Evolutionary conservation across 2,797 vertebrate species (phyloP), one percentile per base, ranked within the genome.

Genomic region (Botia almorhae): DNA sequence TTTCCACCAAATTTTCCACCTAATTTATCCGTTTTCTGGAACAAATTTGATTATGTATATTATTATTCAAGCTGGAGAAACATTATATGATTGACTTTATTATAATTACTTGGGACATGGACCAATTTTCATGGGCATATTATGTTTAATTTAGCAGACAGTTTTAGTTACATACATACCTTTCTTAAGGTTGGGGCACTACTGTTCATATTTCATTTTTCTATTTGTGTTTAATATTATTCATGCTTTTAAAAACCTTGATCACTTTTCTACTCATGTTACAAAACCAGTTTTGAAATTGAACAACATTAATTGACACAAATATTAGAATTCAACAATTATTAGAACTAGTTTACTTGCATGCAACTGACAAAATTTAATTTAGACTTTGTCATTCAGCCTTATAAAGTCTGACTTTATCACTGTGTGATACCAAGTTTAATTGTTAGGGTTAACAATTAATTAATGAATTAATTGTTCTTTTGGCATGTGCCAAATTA

Each of bases 401-500:
- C 26, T 61, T 61, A 29, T 26, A 2, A 50, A 50, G 16, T 75
- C 23, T 16, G 26, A 11, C 46, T 51, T 64, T 46, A 51, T 51
- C 26, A 8, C 58, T 46, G 46, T 39, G 19, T 72, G 56, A 53
- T 48, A 14, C 23, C 2, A 33, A 48, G n/a, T 76, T 78, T 75
- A 51, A 71, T 81, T 60, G 58, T 60, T 16, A 26, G 23, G 23
- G 23, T 26, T 26, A 26, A 26, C 23, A 26, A 26, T 26, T 26
- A 26, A 26, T 26, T 26, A 26, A 26, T 26, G 23, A 26, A 26
- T 26, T 26, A 26, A 26, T 26, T 26, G 23, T 26, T 26, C 23
- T 70, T 77, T 74, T 58, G 68, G 48, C 5, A 0, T 65, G 33
- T n/a, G 46, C 23, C 56, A 78, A 58, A 67, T 50, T 11, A 78